Conservation (phyloP, 2,888 invertebrate genomes). For the Xanthia icteritia region DNA sequence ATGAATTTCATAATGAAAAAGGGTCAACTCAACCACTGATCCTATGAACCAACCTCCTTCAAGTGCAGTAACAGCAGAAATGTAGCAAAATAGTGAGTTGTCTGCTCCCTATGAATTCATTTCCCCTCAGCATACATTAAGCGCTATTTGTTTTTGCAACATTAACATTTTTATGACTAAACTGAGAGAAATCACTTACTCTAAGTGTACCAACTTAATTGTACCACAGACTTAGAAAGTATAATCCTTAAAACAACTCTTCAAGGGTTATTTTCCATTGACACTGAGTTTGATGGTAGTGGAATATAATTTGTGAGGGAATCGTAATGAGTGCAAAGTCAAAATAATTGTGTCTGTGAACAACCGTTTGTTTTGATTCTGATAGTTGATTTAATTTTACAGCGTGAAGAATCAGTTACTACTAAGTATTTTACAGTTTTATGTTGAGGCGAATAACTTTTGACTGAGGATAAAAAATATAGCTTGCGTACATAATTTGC, state of each 20-base stretch:
- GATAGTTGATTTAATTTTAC: constrained; percentile 50
- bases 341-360: constrained; percentile 63
- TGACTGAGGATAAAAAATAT: neutral
- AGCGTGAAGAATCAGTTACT: constrained; percentile 34
- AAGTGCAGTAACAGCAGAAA: constrained; percentile 76
- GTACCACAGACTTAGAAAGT: constrained; percentile 18
- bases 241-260: constrained; percentile 25
- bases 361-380: constrained; percentile 65
- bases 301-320: constrained; percentile 29
- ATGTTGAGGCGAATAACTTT: neutral
- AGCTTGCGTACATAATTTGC: neutral
- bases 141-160: constrained; percentile 88
- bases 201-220: constrained; percentile 73
- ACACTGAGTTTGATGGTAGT: neutral
- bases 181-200: constrained; percentile 88
- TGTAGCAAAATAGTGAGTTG: constrained; percentile 63
- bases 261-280: constrained; percentile 54
- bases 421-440: constrained; percentile 15
- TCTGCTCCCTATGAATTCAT: constrained; percentile 78
- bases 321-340: constrained; percentile 65
- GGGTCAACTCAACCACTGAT: constrained; percentile 9
- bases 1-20: constrained; percentile 19
- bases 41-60: constrained; percentile 66
- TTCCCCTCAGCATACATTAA: constrained; percentile 88
- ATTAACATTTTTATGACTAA: constrained; percentile 90